Evolutionary conservation across 53 echinoderm and acorn worm species (phyloP).

Genomic region (Crossaster papposus): DNA sequence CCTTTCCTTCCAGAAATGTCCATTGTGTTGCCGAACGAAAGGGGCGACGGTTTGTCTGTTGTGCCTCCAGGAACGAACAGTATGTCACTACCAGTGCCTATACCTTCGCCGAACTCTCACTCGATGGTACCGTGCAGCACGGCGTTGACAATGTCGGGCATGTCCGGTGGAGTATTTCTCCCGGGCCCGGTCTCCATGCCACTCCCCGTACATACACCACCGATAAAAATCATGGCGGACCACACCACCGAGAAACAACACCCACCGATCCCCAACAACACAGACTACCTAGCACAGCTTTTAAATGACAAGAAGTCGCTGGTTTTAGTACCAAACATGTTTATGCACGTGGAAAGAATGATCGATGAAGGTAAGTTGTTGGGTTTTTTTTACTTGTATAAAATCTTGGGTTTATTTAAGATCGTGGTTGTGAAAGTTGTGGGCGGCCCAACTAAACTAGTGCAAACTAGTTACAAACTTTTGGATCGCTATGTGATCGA

Average conservation of each 20-base stretch:
- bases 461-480: neutral
- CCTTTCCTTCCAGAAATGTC: conserved; percentile 10
- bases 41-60: conserved; percentile 33
- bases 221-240: conserved; percentile 46
- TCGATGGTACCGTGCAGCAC: conserved; percentile 25
- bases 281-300: conserved; percentile 98
- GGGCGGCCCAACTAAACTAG: no score
- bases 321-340: conserved; percentile 83
- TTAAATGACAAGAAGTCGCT: conserved; percentile 90
- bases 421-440: conserved; percentile 26
- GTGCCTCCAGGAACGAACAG: conserved; percentile 43
- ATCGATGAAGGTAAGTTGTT: conserved; percentile 94
- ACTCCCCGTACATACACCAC: conserved; percentile 26
- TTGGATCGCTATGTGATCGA: neutral
- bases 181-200: conserved; percentile 13
- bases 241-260: conserved; percentile 54
- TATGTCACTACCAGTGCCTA: conserved; percentile 31
- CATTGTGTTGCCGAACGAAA: conserved; percentile 43
- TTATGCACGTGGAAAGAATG: conserved; percentile 91
- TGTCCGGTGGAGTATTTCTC: conserved; percentile 42
- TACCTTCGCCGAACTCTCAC: conserved; percentile 35
- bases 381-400: conserved; percentile 9
- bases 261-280: conserved; percentile 66
- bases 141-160: no score
- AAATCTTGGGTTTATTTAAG: conserved; percentile 17